These are phyloP conservation scores for Diaprepes abbreviatus DNA, from an alignment of 2,888 invertebrate genomes.

Conservation along the genomic window DNA sequence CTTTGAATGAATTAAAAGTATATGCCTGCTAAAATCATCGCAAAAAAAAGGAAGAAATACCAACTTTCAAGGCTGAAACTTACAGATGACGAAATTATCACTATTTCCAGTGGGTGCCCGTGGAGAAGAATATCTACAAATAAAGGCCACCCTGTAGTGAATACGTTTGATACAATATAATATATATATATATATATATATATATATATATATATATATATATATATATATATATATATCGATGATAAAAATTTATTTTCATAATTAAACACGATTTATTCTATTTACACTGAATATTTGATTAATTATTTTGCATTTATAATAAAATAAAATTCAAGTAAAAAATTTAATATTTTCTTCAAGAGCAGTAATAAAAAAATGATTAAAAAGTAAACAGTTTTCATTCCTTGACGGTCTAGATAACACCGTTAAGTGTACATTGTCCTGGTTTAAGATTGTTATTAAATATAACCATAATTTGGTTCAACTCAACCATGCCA, in stretches of 20 bases:
- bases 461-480: conserved; percentile 47
- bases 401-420: conserved; percentile 46
- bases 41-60: too few relatives aligned
- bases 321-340: neutral
- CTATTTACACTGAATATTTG: neutral
- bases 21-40: too few relatives aligned
- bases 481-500: conserved; percentile 43
- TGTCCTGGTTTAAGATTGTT: conserved; percentile 44
- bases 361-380: neutral
- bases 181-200: too few relatives aligned
- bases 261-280: neutral
- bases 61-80: too few relatives aligned
- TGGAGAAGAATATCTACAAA: too few relatives aligned
- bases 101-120: too few relatives aligned
- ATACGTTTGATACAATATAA: too few relatives aligned
- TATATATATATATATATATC: too few relatives aligned
- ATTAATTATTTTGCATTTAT: neutral
- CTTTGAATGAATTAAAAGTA: too few relatives aligned
- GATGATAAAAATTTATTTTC: neutral
- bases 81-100: too few relatives aligned
- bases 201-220: too few relatives aligned
- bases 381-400: conserved; percentile 45
- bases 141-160: too few relatives aligned
- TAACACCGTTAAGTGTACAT: conserved; percentile 46
- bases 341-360: neutral